A percentile compares a stretch with the other conserved stretches of the same genome.
Evolutionary conservation across 2,888 invertebrate species (phyloP).

Genomic region (Bruchidius siliquastri): DNA sequence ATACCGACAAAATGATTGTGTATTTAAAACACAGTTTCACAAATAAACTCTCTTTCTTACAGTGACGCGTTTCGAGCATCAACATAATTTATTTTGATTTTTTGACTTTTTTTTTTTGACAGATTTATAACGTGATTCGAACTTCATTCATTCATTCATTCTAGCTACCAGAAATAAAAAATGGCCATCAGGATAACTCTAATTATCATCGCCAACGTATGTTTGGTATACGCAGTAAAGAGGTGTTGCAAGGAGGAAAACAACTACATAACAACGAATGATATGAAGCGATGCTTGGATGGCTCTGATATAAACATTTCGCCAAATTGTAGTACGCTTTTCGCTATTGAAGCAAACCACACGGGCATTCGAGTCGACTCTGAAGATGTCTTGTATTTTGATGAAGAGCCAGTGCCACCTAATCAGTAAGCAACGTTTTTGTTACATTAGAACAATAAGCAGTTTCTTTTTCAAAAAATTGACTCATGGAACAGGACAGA

Average conservation of each 20-base stretch:
- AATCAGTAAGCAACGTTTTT: not conserved
- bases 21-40: no score
- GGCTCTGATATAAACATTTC: not conserved
- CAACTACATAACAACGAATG: not conserved
- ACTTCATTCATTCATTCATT: not conserved
- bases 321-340: not conserved
- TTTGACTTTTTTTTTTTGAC: no score
- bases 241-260: not conserved
- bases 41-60: no score
- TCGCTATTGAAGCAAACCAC: not conserved
- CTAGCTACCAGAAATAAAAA: not conserved
- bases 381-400: not conserved
- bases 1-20: no score
- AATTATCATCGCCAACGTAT: not conserved
- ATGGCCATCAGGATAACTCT: not conserved
- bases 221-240: not conserved
- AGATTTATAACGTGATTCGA: no score
- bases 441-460: no score
- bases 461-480: no score
- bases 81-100: no score
- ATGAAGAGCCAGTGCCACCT: not conserved
- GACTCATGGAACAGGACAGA: no score
- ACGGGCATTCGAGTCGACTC: not conserved
- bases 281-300: not conserved
- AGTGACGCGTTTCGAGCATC: no score